These are phyloP conservation scores for Psittacula echo DNA, from an alignment of 2,797 vertebrate genomes.

Conservation along the genomic window DNA sequence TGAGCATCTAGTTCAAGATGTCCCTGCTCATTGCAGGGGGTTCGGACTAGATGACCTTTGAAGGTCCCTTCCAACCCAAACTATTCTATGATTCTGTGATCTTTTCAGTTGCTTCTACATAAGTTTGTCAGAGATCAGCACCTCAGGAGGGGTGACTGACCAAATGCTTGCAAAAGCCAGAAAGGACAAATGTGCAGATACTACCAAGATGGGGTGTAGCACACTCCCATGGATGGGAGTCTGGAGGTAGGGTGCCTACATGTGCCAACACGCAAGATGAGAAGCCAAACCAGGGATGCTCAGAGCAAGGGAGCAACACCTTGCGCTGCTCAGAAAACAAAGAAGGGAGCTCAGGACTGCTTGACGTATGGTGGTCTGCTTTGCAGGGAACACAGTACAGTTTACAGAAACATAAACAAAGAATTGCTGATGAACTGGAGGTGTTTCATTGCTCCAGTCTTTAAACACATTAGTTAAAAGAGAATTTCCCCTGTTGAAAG, in stretches of 20 bases:
- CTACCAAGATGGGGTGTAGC: neutral
- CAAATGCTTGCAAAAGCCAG: neutral
- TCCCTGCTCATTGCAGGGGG: neutral
- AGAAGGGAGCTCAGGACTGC: neutral
- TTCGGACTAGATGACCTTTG: neutral
- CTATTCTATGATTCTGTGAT: neutral
- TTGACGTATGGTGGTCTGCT: fast-evolving
- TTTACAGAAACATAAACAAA: neutral
- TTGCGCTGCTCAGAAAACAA: neutral
- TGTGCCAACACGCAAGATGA: neutral
- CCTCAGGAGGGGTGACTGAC: neutral
- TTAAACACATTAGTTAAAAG: neutral
- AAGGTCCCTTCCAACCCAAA: neutral
- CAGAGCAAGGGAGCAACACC: neutral
- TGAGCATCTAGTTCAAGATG: neutral
- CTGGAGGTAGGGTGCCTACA: neutral
- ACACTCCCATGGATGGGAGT: fast-evolving
- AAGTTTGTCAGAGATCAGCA: neutral
- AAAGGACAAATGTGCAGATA: neutral
- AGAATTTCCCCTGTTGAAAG: neutral
- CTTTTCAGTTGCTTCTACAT: neutral
- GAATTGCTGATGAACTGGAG: neutral
- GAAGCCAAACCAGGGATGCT: neutral
- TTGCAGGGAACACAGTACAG: no score
- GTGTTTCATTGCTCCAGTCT: neutral